Conservation (phyloP, 2,888 invertebrate species). For the Tillus elongatus region DNA sequence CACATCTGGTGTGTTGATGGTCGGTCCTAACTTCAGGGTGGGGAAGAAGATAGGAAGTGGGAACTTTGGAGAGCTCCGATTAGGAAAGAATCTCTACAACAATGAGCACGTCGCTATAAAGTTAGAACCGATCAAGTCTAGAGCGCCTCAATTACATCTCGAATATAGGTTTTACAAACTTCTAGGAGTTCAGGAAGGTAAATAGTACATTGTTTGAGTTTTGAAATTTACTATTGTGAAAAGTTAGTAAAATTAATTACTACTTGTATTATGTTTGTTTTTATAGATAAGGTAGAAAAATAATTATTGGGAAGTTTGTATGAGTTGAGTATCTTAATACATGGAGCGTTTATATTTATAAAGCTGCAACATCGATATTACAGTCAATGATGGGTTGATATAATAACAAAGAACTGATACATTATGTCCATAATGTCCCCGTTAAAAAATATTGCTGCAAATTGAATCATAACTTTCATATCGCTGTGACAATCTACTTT, state of each 20-base stretch:
- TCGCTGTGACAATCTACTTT: no score
- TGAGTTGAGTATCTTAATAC: not conserved
- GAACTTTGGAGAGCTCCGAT: slow-evolving; percentile 97
- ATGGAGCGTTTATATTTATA: no score
- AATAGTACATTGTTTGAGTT: no score
- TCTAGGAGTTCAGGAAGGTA: slow-evolving; percentile 90
- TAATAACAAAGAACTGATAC: no score
- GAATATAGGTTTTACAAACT: slow-evolving; percentile 99
- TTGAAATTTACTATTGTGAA: no score
- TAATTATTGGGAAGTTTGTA: not conserved
- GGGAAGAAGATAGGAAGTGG: slow-evolving; percentile 99
- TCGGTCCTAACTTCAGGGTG: slow-evolving; percentile 99
- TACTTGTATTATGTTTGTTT: slow-evolving; percentile 6
- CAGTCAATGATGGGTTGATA: no score
- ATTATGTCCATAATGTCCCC: no score
- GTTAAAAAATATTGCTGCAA: no score
- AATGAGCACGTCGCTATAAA: slow-evolving; percentile 99
- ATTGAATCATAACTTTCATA: no score
- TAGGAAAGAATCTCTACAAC: slow-evolving; percentile 99
- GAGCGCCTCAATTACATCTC: slow-evolving; percentile 98
- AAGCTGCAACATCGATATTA: no score
- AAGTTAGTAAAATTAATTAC: no score
- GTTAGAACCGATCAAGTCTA: slow-evolving; percentile 99
- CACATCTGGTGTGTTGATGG: slow-evolving; percentile 90
- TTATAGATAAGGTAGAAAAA: not conserved